phyloP scores from a whole-genome alignment of 2,113 vertebrate species.

The Thoracochromis brauschi region DNA sequence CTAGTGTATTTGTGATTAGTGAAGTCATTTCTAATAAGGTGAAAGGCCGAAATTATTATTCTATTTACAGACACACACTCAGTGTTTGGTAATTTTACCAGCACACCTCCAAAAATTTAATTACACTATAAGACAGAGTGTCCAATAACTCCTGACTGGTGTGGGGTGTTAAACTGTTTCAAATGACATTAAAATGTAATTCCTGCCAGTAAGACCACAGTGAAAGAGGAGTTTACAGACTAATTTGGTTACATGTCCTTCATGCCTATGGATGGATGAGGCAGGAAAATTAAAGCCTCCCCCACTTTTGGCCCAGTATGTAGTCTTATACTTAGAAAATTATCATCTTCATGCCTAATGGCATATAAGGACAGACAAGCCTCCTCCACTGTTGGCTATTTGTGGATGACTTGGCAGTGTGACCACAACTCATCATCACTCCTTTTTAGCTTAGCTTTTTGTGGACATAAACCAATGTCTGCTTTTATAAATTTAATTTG shows the following conservation, averaged over 20 bases:
- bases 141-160: neutral
- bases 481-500: neutral
- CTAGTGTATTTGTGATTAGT: neutral
- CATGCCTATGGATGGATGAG: neutral
- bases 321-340: slow-evolving; percentile 5
- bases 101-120: neutral
- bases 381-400: slow-evolving; percentile 31
- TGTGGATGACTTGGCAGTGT: slow-evolving; percentile 11
- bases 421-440: slow-evolving; percentile 1
- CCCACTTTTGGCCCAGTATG: neutral
- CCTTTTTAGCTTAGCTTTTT: neutral
- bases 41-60: neutral
- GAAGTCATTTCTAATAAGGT: neutral
- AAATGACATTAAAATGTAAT: neutral
- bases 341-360: neutral
- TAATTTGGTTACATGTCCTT: slow-evolving; percentile 12
- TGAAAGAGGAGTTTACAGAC: neutral
- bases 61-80: neutral
- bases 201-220: neutral
- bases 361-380: slow-evolving; percentile 6
- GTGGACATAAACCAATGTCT: neutral
- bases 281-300: neutral
- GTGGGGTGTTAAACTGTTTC: neutral
- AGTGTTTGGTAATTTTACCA: neutral
- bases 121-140: neutral